Base-by-base conservation (phyloP, 1,140 invertebrate genomes). In the Battus philenor region DNA sequence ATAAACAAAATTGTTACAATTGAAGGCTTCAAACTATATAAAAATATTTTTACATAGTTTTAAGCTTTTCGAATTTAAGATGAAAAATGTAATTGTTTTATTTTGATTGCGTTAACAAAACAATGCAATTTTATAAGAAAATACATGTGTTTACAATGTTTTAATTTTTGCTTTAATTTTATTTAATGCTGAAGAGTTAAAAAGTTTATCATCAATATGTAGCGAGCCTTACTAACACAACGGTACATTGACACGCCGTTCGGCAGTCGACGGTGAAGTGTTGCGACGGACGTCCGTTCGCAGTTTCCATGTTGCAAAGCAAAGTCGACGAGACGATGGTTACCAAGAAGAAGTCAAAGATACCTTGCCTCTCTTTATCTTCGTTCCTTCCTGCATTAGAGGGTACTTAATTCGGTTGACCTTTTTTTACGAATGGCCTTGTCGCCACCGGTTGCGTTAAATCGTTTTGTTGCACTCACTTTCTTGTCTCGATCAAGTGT, bases 271-370 rank as follows among this genome's bases (percentile, higher is more conserved):
- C 49, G 59, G 55, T 72, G 73, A 71, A 69, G 75, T 62, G 68
- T 67, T 20, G 36, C 36, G 36, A 68, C 73, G 72, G 68, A 74
- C 73, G 74, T 75, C 73, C 77, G 71, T 67, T 50, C 48, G 47
- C 43, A 52, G 55, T 55, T 54, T 58, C 52, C 58, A 81, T 84
- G 79, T 77, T 83, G 59, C 75, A 78, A 50, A 77, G 58, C 52
- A 80, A 78, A 51, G 77, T 77, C 36, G 64, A 75, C 59, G 80
- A 81, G 46, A 63, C 67, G 24, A 78, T 79, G 70, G 75, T 84
- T 36, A 75, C 74, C 52, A 81, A 84, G 68, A 84, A 84, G 71
- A 84, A 84, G 43, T 79, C 71, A 4, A 84, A 81, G 63, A 84
- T 84, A 73, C 77, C 80, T 62, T 84, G 80, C 55, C 53, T 84